Percentiles rank a stretch among this genome's conserved stretches.
Conservation (phyloP, 2,888 invertebrate species). For the Monochamus alternatus region DNA sequence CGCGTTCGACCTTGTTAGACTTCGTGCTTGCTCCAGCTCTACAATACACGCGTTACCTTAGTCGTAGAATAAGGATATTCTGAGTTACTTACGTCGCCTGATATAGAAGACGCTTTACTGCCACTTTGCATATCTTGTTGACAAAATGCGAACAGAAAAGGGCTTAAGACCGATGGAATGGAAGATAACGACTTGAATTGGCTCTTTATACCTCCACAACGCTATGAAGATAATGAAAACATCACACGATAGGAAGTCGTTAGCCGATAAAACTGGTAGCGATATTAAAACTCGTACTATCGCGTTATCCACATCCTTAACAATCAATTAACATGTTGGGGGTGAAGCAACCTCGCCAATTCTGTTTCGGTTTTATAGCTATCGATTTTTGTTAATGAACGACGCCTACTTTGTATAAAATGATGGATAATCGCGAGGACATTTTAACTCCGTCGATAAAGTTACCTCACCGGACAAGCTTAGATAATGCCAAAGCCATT, state of each 20-base stretch:
- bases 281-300: slow-evolving; percentile 13
- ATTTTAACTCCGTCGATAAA: too few relatives aligned
- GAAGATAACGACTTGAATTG: slow-evolving; percentile 16
- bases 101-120: too few relatives aligned
- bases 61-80: too few relatives aligned
- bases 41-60: too few relatives aligned
- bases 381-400: neutral
- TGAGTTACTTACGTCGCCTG: too few relatives aligned
- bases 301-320: slow-evolving; percentile 5
- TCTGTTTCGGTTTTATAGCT: neutral
- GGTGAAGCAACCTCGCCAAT: neutral
- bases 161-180: slow-evolving; percentile 7
- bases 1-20: too few relatives aligned
- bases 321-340: slow-evolving; percentile 2
- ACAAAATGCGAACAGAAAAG: neutral
- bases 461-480: too few relatives aligned
- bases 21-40: too few relatives aligned
- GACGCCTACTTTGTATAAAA: neutral
- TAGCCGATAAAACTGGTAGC: slow-evolving; percentile 36
- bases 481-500: too few relatives aligned
- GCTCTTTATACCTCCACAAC: neutral
- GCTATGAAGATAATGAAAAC: slow-evolving; percentile 22
- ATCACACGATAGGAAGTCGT: slow-evolving; percentile 41
- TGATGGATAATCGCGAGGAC: neutral
- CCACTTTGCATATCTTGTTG: too few relatives aligned